These are phyloP conservation scores for Hoplostethus mediterraneus DNA, from an alignment of 2,797 vertebrate species.

Conservation along the genomic window DNA sequence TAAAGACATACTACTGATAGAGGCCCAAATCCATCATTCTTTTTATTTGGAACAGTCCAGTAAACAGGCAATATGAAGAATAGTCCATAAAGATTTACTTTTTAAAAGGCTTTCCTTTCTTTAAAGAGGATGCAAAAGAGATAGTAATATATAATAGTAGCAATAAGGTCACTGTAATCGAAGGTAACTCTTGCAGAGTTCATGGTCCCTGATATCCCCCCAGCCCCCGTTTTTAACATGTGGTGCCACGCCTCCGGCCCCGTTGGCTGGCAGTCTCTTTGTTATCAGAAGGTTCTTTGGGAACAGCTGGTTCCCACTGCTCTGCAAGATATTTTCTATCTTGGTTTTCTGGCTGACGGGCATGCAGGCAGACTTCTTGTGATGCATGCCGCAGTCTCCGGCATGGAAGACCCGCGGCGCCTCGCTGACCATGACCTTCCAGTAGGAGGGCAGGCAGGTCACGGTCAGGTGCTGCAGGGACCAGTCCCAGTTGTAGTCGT, in stretches of 20 bases:
- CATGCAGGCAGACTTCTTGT: slow-evolving; percentile 93
- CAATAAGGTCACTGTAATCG: slow-evolving; percentile 93
- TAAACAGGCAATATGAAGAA: slow-evolving; percentile 89
- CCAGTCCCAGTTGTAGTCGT: slow-evolving; percentile 99
- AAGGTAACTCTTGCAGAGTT: slow-evolving; percentile 98
- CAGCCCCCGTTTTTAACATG: slow-evolving; percentile 98
- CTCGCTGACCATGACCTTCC: slow-evolving; percentile 97
- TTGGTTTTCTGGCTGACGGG: slow-evolving; percentile 92
- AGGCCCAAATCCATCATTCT: slow-evolving; percentile 83
- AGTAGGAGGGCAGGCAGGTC: slow-evolving; percentile 93
- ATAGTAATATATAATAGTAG: slow-evolving; percentile 78
- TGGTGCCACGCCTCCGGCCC: slow-evolving; percentile 88
- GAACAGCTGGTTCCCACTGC: slow-evolving; percentile 92
- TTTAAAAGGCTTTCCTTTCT: slow-evolving; percentile 84
- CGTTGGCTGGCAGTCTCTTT: slow-evolving; percentile 89
- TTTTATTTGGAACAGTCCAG: slow-evolving; percentile 86
- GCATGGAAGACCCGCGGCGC: slow-evolving; percentile 95
- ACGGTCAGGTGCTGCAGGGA: slow-evolving; percentile 95
- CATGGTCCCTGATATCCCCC: slow-evolving; percentile 99
- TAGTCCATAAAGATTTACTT: slow-evolving; percentile 85
- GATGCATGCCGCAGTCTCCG: slow-evolving; percentile 99
- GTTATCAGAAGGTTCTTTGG: slow-evolving; percentile 91
- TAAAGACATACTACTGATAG: slow-evolving; percentile 73
- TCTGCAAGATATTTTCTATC: slow-evolving; percentile 92
- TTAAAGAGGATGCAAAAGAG: slow-evolving; percentile 87